Base-by-base conservation (phyloP, 1,140 invertebrate species). In the Cotesia chilonis region DNA sequence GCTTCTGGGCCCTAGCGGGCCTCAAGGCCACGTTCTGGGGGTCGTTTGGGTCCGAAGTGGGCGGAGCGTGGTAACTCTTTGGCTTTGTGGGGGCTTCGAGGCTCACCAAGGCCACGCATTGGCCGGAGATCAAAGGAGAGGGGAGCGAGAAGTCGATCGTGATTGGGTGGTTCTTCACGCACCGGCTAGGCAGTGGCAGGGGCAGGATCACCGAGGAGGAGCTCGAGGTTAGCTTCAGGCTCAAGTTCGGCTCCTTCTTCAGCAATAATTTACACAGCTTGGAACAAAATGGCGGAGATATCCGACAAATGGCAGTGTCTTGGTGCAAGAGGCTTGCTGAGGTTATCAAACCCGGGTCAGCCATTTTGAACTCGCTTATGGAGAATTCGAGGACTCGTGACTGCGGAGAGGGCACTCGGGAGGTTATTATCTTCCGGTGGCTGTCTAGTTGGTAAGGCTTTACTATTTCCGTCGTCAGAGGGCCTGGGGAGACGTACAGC, bases 81-180 rank as follows among this genome's bases (percentile, higher is more conserved):
- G 55, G 37, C 79, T 70, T 7, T 10, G 65, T 3, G 47, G 28
- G 6, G 17, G 20, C 10, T 9, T 67, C 10, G 71, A 0, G n/a
- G 41, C 41, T 20, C 35, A 9, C 3, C 4, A 67, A 5, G 4
- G 38, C 6, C 41, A 66, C 7, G 12, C 3, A 54, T 35, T 65
- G 63, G 41, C 36, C 36, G 36, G 14, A 47, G 10, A 10, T 47
- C 6, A 47, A 10, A 47, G 41, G 41, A 47, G 41, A 47, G 4
- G 57, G 69, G 7, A 87, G 84, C 3, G 83, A 81, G 77, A 87
- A 87, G 61, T 87, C 82, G 6, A 82, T 82, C 41, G 86, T 79
- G 1, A 82, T 4, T 71, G 77, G 83, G 61, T 77, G 75, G 10
- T 85, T 78, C n/a, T 71, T 81, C 0, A 83, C 73, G 37, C 75